Conservation (phyloP, 2,888 invertebrate genomes). For the Norana najaformis region DNA sequence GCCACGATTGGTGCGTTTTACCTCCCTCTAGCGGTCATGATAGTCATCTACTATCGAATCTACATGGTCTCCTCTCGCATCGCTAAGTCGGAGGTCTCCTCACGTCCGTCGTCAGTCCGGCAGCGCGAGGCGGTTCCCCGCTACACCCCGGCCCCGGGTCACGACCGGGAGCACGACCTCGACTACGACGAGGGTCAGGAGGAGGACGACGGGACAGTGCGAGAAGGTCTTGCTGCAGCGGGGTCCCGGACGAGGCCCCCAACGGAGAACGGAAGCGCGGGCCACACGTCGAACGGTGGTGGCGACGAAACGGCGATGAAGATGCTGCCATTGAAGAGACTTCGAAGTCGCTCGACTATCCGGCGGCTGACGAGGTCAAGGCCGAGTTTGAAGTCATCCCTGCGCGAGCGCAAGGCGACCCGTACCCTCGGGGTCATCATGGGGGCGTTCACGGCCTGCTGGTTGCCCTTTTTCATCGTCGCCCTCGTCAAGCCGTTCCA, state of each 20-base stretch:
- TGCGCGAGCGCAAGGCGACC: slow-evolving; percentile 82
- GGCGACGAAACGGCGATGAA: neutral
- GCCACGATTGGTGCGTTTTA: slow-evolving; percentile 85
- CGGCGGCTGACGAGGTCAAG: neutral
- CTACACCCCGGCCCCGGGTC: neutral
- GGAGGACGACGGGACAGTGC: neutral
- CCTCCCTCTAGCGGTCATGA: slow-evolving; percentile 92
- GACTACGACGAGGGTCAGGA: neutral
- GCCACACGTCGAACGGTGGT: neutral
- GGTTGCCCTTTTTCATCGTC: slow-evolving; percentile 93
- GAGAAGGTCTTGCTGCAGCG: neutral
- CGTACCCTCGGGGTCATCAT: slow-evolving; percentile 93
- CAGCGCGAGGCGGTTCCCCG: neutral
- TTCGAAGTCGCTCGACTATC: slow-evolving; percentile 18
- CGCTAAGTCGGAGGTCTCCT: slow-evolving; percentile 51
- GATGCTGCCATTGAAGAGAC: slow-evolving; percentile 13
- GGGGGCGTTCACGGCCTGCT: slow-evolving; percentile 90
- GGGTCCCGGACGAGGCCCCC: neutral
- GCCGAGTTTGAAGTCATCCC: slow-evolving; percentile 32
- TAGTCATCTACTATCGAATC: slow-evolving; percentile 94
- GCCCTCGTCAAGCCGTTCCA: slow-evolving; percentile 72
- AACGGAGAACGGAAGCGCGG: neutral
- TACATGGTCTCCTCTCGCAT: slow-evolving; percentile 50
- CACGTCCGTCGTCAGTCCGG: neutral
- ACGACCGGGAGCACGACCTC: neutral